These are phyloP conservation scores for Torymus aiolomorphi DNA, from an alignment of 2,888 invertebrate genomes.

Conservation along the genomic window DNA sequence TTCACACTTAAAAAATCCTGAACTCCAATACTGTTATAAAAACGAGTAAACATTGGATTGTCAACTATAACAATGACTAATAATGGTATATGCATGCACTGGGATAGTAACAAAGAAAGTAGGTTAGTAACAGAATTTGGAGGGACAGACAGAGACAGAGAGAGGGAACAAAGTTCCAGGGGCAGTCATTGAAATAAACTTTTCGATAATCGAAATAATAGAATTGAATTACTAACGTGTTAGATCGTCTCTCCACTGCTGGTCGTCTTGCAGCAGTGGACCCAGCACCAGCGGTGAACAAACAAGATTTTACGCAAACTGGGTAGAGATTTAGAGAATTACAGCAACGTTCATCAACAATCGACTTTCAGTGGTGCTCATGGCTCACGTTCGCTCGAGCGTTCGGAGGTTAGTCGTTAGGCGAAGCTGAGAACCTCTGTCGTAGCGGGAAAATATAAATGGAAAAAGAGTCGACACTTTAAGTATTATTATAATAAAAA, in stretches of 20 bases:
- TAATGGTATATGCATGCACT: conserved; percentile 32
- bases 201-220: background rate
- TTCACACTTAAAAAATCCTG: conserved; percentile 20
- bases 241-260: conserved; percentile 18
- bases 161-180: background rate
- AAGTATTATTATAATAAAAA: background rate
- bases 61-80: conserved; percentile 35
- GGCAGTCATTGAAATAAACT: conserved; percentile 28
- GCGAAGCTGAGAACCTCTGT: conserved; percentile 59
- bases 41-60: no score
- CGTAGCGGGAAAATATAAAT: conserved; percentile 63
- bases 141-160: background rate
- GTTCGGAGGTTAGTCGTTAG: background rate
- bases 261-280: conserved; percentile 13
- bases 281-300: conserved; percentile 13
- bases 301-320: conserved; percentile 37
- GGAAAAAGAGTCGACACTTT: background rate
- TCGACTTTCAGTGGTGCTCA: conserved; percentile 57
- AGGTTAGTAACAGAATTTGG: conserved; percentile 45
- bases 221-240: conserved; percentile 31
- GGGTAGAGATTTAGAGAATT: conserved; percentile 46
- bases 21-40: background rate
- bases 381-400: no score
- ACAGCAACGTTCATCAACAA: conserved; percentile 57
- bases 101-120: conserved; percentile 41